Evolutionary conservation across 2,888 invertebrate genomes (phyloP).

Genomic region (Perizoma flavofasciatum): DNA sequence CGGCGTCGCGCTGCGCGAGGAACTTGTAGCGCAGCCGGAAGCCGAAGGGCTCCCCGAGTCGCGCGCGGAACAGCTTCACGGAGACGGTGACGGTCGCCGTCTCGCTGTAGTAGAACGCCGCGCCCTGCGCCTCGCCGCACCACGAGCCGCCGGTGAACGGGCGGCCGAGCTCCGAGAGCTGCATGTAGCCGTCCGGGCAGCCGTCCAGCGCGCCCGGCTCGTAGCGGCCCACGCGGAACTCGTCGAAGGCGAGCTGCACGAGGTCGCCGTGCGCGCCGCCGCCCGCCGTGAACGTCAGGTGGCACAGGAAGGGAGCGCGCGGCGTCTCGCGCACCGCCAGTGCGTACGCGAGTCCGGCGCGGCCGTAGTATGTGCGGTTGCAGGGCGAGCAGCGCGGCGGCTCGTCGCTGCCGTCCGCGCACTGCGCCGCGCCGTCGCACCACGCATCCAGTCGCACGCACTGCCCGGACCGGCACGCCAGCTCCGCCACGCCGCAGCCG

Average conservation of each 20-base stretch:
- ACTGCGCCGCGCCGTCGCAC: slow-evolving; percentile 93
- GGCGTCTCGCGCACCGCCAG: slow-evolving; percentile 90
- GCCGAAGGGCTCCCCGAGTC: slow-evolving; percentile 90
- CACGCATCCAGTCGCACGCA: slow-evolving; percentile 94
- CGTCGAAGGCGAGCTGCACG: slow-evolving; percentile 94
- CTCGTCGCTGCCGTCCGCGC: slow-evolving; percentile 94
- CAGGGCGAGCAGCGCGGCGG: slow-evolving; percentile 86
- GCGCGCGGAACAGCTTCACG: slow-evolving; percentile 89
- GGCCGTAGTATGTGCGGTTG: slow-evolving; percentile 96
- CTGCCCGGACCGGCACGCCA: slow-evolving; percentile 83
- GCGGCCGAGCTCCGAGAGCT: slow-evolving; percentile 92
- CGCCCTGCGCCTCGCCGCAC: slow-evolving; percentile 93
- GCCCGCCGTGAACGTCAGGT: slow-evolving; percentile 95
- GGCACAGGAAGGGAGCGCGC: slow-evolving; percentile 93
- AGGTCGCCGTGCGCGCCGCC: slow-evolving; percentile 94
- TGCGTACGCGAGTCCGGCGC: slow-evolving; percentile 91
- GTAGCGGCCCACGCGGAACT: slow-evolving; percentile 93
- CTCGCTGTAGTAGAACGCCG: slow-evolving; percentile 94
- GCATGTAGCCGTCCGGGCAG: slow-evolving; percentile 95
- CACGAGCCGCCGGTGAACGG: slow-evolving; percentile 95
- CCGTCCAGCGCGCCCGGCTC: slow-evolving; percentile 88
- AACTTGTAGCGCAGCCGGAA: slow-evolving; percentile 92
- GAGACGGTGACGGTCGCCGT: slow-evolving; percentile 95
- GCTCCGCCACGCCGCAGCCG: slow-evolving; percentile 70
- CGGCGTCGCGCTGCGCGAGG: slow-evolving; percentile 90